Evolutionary conservation across 2,888 invertebrate genomes (phyloP), one percentile per base, ranked within the genome.

Genomic region (Napeogenes inachia): DNA sequence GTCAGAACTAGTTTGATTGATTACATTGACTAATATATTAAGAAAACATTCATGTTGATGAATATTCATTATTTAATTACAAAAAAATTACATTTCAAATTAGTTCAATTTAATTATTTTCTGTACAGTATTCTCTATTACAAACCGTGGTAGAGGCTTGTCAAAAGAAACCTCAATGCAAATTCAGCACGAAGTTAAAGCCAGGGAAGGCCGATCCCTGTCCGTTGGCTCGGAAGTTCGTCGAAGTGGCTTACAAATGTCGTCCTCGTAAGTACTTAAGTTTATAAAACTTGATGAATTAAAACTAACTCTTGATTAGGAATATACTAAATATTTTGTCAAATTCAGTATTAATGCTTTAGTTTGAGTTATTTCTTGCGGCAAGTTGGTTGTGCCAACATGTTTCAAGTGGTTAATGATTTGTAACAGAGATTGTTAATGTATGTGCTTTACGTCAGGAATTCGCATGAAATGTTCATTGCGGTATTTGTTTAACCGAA

Each of bases 241-340:
- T 98, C 68, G 97, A 98, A 90, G 96, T 98, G 68, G 95, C 96
- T 66, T 99, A 97, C 91, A 98, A 98, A 90, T 99, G 99, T 91
- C 93, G 96, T 78, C 98, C 98, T 74, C 95, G 98, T 98, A 91
- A 96, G 96, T 95, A 89, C 45, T 45, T 30, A 55, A 54, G 46
- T 59, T 13, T 2, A 45, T 57, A 46, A 57, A 32, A 56, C 42
- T 45, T 13, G 45, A 21, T 32, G 5, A 13, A 56, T 45, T 38
- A 56, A 45, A 45, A 45, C 56, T 45, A 56, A 35, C 30, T 45
- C 56, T 21, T 42, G 42, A 45, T 45, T 42, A 45, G 33, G 21
- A 56, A 56, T 56, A 45, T 13, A 42, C 42, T 10, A 56, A 45
- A 56, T 21, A 21, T 45, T 45, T 32, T 30, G 30, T 45, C 35